Percentiles rank a stretch among this genome's conserved stretches.
Evolutionary conservation across 2,888 invertebrate species (phyloP).

Genomic region (Ctenicera cuprea): DNA sequence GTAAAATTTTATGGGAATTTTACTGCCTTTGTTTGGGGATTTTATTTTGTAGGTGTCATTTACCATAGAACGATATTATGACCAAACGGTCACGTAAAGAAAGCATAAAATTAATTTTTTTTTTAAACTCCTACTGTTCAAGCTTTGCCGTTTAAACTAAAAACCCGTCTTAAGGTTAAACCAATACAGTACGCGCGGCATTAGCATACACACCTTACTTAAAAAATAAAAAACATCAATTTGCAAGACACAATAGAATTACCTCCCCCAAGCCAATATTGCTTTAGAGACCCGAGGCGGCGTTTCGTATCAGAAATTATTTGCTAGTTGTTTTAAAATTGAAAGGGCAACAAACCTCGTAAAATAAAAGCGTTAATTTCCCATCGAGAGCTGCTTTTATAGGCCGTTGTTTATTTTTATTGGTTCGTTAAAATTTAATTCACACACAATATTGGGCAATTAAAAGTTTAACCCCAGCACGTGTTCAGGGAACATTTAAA

Average conservation of each 20-base stretch:
- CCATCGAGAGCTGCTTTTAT: slow-evolving; percentile 42
- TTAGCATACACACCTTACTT: slow-evolving; percentile 5
- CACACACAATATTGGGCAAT: slow-evolving; percentile 32
- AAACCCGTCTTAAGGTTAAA: neutral
- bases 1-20: slow-evolving; percentile 38
- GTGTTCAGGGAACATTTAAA: slow-evolving; percentile 17
- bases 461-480: slow-evolving; percentile 28
- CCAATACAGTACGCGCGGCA: neutral
- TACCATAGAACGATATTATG: slow-evolving; percentile 25
- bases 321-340: slow-evolving; percentile 28
- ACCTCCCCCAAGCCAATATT: slow-evolving; percentile 27
- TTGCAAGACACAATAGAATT: slow-evolving; percentile 24
- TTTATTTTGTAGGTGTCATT: slow-evolving; percentile 33
- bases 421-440: slow-evolving; percentile 44
- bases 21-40: slow-evolving; percentile 35
- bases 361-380: slow-evolving; percentile 41
- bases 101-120: slow-evolving; percentile 23
- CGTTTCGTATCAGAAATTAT: slow-evolving; percentile 18
- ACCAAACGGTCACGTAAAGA: slow-evolving; percentile 24
- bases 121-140: slow-evolving; percentile 1
- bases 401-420: slow-evolving; percentile 44
- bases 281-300: slow-evolving; percentile 18
- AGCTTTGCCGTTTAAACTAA: neutral
- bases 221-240: slow-evolving; percentile 18
- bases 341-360: slow-evolving; percentile 31